Conservation (phyloP, 2,113 vertebrate species). For the Edolisoma coerulescens region DNA sequence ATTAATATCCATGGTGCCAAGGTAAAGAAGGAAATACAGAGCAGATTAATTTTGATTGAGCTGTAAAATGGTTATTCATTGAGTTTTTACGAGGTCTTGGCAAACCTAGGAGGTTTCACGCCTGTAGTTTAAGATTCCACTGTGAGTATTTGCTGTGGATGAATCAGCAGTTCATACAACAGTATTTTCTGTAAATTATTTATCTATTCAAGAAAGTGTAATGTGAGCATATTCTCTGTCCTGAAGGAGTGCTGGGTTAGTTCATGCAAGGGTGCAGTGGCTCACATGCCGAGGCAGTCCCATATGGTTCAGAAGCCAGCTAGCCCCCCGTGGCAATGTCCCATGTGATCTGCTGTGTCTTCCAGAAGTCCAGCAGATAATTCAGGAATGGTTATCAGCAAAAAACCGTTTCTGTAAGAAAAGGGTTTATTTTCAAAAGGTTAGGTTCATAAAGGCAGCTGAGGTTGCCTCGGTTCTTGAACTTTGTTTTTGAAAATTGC, state of each 20-base stretch:
- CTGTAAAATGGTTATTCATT: background rate
- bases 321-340: fast-evolving
- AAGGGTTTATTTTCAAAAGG: background rate
- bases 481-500: background rate
- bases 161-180: background rate
- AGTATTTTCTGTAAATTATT: background rate
- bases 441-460: fast-evolving
- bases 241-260: background rate
- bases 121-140: background rate
- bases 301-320: background rate
- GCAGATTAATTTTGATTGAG: background rate
- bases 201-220: background rate
- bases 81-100: background rate
- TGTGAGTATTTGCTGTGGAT: background rate
- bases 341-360: background rate
- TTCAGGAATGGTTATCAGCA: background rate
- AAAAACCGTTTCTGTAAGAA: background rate
- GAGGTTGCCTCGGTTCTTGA: background rate
- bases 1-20: background rate
- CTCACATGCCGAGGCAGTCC: background rate
- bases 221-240: background rate
- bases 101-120: background rate
- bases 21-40: background rate
- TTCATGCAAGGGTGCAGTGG: background rate
- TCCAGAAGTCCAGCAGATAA: background rate